Evolutionary conservation across 2,888 invertebrate species (phyloP), one percentile per base, ranked within the genome.

Genomic region (Paralinhomoeus sp.): DNA sequence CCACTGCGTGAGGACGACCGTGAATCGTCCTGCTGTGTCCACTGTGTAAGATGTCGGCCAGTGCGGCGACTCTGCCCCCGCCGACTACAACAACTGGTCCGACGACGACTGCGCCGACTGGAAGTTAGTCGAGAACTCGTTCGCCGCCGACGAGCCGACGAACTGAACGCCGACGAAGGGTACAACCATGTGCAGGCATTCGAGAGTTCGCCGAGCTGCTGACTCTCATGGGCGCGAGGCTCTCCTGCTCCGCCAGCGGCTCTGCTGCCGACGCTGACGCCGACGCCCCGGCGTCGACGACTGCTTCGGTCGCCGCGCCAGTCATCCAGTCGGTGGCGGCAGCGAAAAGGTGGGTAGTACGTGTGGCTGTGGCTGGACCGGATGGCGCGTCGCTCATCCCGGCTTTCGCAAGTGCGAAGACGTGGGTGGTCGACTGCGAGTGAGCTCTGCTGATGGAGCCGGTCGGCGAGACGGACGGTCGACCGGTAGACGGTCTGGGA

Each of bases 51-150:
- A 78, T 42, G 89, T 89, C 0, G 66, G 85, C 61, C 87, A 91
- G 66, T 81, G 82, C 62, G 91, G 89, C 53, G 89, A 89, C 80
- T 78, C 91, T 63, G 85, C 91, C 67, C 78, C 81, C 1, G 79
- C 79, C 5, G 66, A 84, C 50, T 70, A 80, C 33, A 78, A 80
- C 62, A 80, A 80, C 31, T 71, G 82, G 41, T 80, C 80, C 0
- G 80, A 80, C 24, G 76, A 76, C 3, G 73, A 74, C 60, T 75
- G 76, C 45, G 77, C 84, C 13, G 77, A 78, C 43, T 66, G 73
- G 2, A 75, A 75, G 45, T 68, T 87, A 22, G 52, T 66, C 62
- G 75, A 81, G 56, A 82, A 82, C 60, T 79, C 80, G 1, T 73
- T 75, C 50, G 79, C 84, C 0, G 73, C 80, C 37, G 81, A 71